Percentiles rank a stretch among this genome's conserved stretches.
Conservation (phyloP, 1,140 invertebrate species). For the Dendroctonus valens region DNA sequence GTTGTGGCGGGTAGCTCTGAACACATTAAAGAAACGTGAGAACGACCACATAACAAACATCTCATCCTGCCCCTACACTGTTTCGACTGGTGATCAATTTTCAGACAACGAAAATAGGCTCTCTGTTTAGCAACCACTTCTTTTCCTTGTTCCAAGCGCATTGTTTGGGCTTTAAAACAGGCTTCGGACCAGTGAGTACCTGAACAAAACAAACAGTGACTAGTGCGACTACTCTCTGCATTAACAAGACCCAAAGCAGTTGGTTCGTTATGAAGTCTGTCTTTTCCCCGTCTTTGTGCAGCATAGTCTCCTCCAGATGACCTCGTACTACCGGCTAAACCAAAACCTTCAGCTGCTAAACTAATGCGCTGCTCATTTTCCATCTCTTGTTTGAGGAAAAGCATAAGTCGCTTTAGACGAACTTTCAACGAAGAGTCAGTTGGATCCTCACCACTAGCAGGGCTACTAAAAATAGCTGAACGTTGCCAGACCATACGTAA, state of each 20-base stretch:
- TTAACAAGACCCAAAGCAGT: background rate
- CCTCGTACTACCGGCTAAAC: slow-evolving; percentile 5
- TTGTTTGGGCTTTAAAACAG: slow-evolving; percentile 6
- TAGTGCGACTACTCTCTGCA: background rate
- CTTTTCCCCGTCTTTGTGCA: background rate
- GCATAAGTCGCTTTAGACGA: slow-evolving; percentile 7
- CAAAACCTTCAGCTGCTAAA: slow-evolving; percentile 9
- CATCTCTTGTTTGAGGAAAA: slow-evolving; percentile 8
- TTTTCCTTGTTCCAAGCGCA: background rate
- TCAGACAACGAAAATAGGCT: background rate
- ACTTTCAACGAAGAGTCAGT: background rate
- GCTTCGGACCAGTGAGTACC: background rate
- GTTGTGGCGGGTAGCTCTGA: background rate
- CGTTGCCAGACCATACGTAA: slow-evolving; percentile 21
- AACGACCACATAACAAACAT: background rate
- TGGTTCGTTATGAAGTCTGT: background rate
- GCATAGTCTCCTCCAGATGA: slow-evolving; percentile 9
- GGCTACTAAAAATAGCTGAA: background rate
- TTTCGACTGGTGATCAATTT: background rate
- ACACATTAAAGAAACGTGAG: background rate
- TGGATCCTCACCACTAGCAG: background rate
- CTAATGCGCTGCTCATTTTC: slow-evolving; percentile 13
- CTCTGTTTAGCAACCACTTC: background rate
- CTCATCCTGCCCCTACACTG: slow-evolving; percentile 1
- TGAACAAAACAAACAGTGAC: background rate